A percentile compares a stretch with the other conserved stretches of the same genome.
phyloP scores from a whole-genome alignment of 2,113 vertebrate genomes.

The Urocitellus parryii region DNA sequence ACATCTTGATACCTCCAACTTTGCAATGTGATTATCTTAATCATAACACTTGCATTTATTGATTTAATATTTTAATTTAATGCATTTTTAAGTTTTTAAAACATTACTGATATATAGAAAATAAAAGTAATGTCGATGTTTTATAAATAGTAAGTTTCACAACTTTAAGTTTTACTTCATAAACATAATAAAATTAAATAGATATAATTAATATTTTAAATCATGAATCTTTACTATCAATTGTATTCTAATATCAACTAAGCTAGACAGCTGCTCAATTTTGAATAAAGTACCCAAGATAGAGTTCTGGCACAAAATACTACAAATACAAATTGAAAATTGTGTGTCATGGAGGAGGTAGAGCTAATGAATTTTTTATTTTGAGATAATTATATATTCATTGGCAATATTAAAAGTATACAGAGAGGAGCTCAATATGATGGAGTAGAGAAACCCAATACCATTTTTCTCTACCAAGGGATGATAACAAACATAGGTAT shows the following conservation, averaged over 20 bases:
- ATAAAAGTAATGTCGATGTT: background rate
- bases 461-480: background rate
- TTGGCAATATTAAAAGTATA: background rate
- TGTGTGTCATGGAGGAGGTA: background rate
- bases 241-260: background rate
- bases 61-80: conserved; percentile 2
- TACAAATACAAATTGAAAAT: background rate
- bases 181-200: background rate
- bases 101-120: background rate
- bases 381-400: background rate
- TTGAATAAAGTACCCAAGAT: background rate
- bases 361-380: background rate
- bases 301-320: background rate
- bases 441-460: background rate
- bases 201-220: background rate
- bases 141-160: background rate
- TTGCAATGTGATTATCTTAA: background rate
- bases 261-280: background rate
- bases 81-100: background rate
- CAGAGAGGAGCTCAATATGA: background rate
- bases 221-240: background rate
- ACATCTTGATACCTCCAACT: background rate
- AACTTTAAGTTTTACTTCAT: background rate
- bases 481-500: background rate
- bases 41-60: background rate